phyloP scores from a whole-genome alignment of 2,888 invertebrate species.

The Bellardia bayeri region DNA sequence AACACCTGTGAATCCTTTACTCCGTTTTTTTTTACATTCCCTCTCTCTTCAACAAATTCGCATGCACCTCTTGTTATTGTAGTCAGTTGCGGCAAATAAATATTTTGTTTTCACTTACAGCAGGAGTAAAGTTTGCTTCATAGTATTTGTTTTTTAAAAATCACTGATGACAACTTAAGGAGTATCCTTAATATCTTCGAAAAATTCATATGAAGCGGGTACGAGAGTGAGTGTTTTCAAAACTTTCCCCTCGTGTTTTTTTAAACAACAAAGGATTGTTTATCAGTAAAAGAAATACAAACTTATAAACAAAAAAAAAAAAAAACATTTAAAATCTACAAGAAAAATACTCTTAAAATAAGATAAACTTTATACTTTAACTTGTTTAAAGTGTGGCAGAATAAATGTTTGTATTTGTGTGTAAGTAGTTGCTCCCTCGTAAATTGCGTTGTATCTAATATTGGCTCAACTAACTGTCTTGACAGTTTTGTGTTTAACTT shows the following conservation, averaged over 20 bases:
- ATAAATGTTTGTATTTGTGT: slow-evolving; percentile 41
- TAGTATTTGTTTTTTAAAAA: slow-evolving; percentile 64
- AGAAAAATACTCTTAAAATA: slow-evolving; percentile 35
- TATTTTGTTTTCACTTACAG: background rate
- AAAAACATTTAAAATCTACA: slow-evolving; percentile 57
- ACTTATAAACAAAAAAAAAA: background rate
- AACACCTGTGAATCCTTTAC: background rate
- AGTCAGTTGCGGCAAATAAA: background rate
- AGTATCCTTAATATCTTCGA: slow-evolving; percentile 54
- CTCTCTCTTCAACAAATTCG: background rate
- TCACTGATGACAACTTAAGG: slow-evolving; percentile 74
- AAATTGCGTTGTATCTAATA: slow-evolving; percentile 53
- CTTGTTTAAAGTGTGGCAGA: slow-evolving; percentile 41
- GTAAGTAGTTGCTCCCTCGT: background rate
- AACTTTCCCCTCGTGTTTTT: slow-evolving; percentile 25
- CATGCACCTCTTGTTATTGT: background rate
- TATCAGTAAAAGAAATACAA: slow-evolving; percentile 20
- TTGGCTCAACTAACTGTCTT: slow-evolving; percentile 69
- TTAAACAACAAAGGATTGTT: slow-evolving; percentile 38
- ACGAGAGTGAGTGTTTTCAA: background rate
- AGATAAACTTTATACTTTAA: slow-evolving; percentile 17
- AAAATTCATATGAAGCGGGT: slow-evolving; percentile 4
- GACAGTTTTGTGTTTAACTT: slow-evolving; percentile 66
- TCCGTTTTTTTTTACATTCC: background rate
- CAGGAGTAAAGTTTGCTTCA: slow-evolving; percentile 2